Percentiles rank a stretch among this genome's conserved stretches.
Conservation (phyloP, 2,888 invertebrate species). For the Plebejus argus region DNA sequence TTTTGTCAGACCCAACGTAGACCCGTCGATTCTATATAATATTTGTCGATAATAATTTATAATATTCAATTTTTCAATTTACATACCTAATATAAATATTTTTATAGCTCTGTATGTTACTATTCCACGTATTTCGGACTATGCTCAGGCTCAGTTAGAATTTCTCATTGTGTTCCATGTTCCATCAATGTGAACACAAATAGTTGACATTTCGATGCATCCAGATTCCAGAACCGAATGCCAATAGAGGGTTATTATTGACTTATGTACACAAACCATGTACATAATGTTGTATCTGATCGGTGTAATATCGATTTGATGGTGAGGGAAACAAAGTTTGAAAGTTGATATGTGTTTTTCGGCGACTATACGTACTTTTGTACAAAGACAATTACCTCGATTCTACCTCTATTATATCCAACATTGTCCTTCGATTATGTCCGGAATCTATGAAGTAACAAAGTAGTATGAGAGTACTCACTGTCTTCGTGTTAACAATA, state of each 20-base stretch:
- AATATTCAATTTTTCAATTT: no score
- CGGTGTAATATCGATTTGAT: not conserved
- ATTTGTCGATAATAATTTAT: no score
- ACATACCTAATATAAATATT: no score
- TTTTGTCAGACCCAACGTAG: no score
- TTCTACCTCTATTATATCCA: no score
- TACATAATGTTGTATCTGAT: not conserved
- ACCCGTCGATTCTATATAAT: no score
- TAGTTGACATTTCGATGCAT: slow-evolving; percentile 10
- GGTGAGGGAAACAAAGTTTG: not conserved
- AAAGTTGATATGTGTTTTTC: not conserved
- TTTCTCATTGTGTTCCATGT: not conserved
- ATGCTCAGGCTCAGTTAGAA: not conserved
- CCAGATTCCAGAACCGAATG: not conserved
- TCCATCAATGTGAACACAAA: not conserved
- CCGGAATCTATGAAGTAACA: no score
- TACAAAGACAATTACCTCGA: no score
- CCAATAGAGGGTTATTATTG: not conserved
- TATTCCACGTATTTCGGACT: not conserved
- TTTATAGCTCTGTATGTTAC: no score
- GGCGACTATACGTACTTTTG: not conserved
- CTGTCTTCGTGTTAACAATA: no score
- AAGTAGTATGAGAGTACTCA: no score
- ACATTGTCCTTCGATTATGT: no score
- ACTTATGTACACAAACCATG: not conserved